Evolutionary conservation across 2,797 vertebrate species (phyloP).

Genomic region (Lepilemur septentrionalis): DNA sequence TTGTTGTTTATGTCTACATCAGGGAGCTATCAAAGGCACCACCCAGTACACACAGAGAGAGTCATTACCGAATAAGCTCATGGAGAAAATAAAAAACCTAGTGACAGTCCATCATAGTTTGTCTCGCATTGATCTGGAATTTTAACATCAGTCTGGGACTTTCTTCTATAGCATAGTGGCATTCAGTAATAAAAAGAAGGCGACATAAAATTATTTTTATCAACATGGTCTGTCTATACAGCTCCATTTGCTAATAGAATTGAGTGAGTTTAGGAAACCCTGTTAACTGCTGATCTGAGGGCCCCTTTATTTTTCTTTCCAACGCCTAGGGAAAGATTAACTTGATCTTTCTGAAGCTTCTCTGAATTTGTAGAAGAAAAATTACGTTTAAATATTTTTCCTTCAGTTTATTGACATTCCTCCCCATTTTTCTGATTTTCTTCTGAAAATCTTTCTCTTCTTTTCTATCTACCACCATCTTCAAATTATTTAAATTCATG

Average conservation of each 20-base stretch:
- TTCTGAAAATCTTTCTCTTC: background rate
- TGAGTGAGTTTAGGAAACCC: background rate
- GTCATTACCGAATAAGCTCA: background rate
- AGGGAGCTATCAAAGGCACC: background rate
- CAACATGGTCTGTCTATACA: background rate
- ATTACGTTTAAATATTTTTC: background rate
- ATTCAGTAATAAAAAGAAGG: conserved; percentile 37
- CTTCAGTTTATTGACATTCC: background rate
- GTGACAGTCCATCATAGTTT: background rate
- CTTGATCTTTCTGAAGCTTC: background rate
- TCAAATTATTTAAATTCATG: background rate
- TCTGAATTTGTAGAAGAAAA: background rate
- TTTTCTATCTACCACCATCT: background rate
- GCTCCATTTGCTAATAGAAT: background rate
- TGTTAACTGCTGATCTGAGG: background rate
- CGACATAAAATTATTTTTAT: conserved; percentile 34
- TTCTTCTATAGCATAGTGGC: background rate
- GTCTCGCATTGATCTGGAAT: conserved; percentile 33
- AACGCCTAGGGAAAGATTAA: background rate
- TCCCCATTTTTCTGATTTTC: background rate
- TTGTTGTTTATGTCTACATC: background rate
- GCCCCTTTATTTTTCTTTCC: background rate
- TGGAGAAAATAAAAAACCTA: background rate
- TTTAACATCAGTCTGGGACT: conserved; percentile 28
- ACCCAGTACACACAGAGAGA: background rate